phyloP scores from a whole-genome alignment of 2,113 vertebrate genomes.

The rabbit (Oryctolagus cuniculus) region DNA sequence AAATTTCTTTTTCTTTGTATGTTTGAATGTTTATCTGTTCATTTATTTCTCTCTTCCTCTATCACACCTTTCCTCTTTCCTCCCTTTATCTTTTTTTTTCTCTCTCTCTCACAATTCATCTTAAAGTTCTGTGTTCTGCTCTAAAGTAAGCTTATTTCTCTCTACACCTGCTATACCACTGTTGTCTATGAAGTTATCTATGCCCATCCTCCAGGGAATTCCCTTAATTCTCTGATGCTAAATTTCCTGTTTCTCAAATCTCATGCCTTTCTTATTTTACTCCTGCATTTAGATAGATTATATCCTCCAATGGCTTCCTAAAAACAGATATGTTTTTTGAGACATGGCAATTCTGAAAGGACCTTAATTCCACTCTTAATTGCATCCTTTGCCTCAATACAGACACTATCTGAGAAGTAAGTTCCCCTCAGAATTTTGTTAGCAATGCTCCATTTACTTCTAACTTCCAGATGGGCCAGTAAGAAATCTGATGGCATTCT shows the following conservation, averaged over 20 bases:
- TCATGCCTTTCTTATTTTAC: neutral
- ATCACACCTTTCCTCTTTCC: neutral
- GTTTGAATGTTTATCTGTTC: neutral
- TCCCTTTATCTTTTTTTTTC: no score
- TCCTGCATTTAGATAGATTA: neutral
- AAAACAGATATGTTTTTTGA: conserved; percentile 10
- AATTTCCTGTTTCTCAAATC: neutral
- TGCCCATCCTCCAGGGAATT: neutral
- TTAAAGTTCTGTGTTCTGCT: neutral
- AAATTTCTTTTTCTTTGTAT: neutral
- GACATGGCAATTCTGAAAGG: neutral
- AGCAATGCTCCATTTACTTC: neutral
- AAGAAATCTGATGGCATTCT: neutral
- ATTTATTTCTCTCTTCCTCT: neutral
- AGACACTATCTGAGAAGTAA: neutral
- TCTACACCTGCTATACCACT: neutral
- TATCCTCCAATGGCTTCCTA: neutral
- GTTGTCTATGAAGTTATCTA: neutral
- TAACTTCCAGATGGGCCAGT: neutral
- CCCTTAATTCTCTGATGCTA: neutral
- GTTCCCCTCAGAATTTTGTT: neutral
- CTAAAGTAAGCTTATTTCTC: fast-evolving
- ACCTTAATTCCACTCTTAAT: neutral
- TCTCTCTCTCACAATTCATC: neutral
- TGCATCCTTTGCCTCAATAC: neutral